Percentiles rank a stretch among this genome's conserved stretches.
Evolutionary conservation across 1,140 invertebrate species (phyloP).

Genomic region (Chrysomallon squamiferum): DNA sequence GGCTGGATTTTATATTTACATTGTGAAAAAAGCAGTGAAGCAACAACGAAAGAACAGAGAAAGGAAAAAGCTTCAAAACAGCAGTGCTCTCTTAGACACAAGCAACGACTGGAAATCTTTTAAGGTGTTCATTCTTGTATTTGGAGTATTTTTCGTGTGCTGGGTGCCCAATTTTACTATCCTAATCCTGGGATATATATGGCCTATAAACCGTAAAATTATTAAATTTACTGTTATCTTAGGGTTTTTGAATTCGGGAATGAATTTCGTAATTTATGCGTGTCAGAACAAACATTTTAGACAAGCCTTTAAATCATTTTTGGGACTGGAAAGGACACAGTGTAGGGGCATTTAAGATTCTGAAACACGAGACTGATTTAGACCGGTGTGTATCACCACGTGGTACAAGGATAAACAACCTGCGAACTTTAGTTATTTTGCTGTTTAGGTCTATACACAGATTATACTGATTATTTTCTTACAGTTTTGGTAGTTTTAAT

Average conservation of each 20-base stretch:
- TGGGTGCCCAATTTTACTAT: background rate
- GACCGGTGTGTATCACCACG: too few relatives aligned
- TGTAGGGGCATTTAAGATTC: too few relatives aligned
- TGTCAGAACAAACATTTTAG: too few relatives aligned
- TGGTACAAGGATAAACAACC: too few relatives aligned
- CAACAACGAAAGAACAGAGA: background rate
- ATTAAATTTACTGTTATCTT: background rate
- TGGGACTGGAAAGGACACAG: background rate
- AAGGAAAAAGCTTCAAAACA: background rate
- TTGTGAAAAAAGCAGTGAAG: background rate
- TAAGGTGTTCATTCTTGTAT: background rate
- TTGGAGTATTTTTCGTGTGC: constrained; percentile 3
- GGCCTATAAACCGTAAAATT: background rate
- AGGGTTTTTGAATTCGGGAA: too few relatives aligned
- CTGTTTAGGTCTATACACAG: too few relatives aligned
- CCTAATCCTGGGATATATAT: background rate
- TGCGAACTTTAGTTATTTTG: too few relatives aligned
- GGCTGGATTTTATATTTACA: background rate
- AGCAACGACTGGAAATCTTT: background rate
- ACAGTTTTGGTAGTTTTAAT: too few relatives aligned
- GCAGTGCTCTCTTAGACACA: background rate
- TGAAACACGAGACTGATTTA: too few relatives aligned
- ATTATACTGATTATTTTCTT: too few relatives aligned
- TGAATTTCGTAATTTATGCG: too few relatives aligned
- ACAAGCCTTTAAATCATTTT: too few relatives aligned